Base-by-base conservation (phyloP, 2,113 vertebrate species). In the Empidonax alnorum region DNA sequence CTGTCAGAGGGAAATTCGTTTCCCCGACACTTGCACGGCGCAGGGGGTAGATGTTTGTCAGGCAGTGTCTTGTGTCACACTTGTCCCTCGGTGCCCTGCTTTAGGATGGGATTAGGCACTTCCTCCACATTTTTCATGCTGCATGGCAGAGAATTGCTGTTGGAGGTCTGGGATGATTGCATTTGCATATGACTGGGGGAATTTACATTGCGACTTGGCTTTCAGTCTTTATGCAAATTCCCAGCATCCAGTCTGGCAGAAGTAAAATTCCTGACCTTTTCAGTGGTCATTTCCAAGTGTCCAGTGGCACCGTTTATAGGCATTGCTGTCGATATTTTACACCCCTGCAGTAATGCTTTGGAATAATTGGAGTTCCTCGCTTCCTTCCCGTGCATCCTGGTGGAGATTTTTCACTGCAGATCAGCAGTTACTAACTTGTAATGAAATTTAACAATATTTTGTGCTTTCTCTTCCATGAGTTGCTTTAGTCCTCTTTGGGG, bases 251-350 rank as follows among this genome's bases (percentile, higher is more conserved):
- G 94, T 98, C 98, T 97, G 94, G 95, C 95, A 96, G 92, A 97
- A 94, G 96, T 91, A 95, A 97, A 98, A 98, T 95, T 95, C 96
- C 94, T 98, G 98, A 98, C 98, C 98, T 99, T 99, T 98, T 94
- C 91, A 96, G 97, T 96, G 96, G 97, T 96, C 96, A 94, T 95
- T 97, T 96, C 92, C 86, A 86, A 89, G 90, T 96, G 89, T 94
- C 90, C 68, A n/a, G 59, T 92, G 93, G 89, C 94, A 97, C 98
- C 96, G 72, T 97, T 97, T 97, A 88, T 7, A 65, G 86, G 78
- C 94, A 91, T 84, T 94, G 94, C 96, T 97, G 87, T 88, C 88
- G 95, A 13, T 96, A 91, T 97, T 97, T 98, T 97, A 97, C 90
- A 74, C 50, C 81, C 27, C 89, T 90, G 41, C 50, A 12, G 23